A percentile compares a stretch with the other conserved stretches of the same genome.
These are phyloP conservation scores for Pogonomyrmex californicus DNA, from an alignment of 1,140 invertebrate species.

Conservation along the genomic window DNA sequence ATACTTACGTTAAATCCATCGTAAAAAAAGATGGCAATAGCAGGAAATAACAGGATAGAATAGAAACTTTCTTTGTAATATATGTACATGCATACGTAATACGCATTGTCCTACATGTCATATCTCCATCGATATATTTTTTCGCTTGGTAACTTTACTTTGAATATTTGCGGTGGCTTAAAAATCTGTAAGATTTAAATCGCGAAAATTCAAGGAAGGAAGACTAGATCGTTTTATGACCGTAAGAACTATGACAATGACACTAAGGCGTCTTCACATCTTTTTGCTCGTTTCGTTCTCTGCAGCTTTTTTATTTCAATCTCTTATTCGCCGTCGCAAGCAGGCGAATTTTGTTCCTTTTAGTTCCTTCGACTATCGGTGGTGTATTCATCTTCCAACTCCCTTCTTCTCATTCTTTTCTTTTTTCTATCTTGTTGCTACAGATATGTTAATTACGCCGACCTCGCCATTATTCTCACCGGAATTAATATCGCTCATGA, in stretches of 20 bases:
- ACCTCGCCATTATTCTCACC: constrained; percentile 39
- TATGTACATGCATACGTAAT: background rate
- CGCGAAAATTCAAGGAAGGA: background rate
- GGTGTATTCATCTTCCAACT: constrained; percentile 43
- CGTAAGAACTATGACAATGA: constrained; percentile 42
- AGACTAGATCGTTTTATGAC: constrained; percentile 37
- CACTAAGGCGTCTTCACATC: constrained; percentile 8
- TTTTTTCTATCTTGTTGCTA: constrained; percentile 24
- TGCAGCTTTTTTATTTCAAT: constrained; percentile 49
- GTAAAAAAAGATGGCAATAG: background rate
- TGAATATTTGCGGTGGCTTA: background rate
- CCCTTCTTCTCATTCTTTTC: background rate
- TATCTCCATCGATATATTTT: background rate
- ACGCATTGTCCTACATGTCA: background rate
- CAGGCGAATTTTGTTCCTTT: constrained; percentile 40
- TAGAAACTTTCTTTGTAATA: background rate
- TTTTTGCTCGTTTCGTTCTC: constrained; percentile 15
- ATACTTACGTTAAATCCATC: background rate
- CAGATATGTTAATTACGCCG: constrained; percentile 58
- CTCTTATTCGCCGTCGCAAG: constrained; percentile 22
- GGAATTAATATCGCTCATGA: constrained; percentile 29
- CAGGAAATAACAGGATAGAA: background rate
- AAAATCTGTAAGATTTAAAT: constrained; percentile 32
- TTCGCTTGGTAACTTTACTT: background rate
- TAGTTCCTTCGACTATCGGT: constrained; percentile 44